Base-by-base conservation (phyloP, 2,888 invertebrate species). In the Epinotia bilunana region DNA sequence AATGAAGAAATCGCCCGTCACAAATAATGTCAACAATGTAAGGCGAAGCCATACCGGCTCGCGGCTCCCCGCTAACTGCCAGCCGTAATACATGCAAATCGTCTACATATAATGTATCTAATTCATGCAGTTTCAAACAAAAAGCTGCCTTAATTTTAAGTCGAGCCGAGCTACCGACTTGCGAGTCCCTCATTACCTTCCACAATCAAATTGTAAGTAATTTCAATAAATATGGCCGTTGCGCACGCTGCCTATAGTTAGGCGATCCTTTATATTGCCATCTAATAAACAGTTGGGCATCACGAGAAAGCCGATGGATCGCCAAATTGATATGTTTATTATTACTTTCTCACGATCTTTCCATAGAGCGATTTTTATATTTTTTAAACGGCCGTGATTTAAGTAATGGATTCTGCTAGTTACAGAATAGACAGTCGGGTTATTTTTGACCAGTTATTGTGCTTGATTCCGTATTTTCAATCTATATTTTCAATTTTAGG, bases 201-300 rank as follows among this genome's bases (percentile, higher is more conserved):
- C 85, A 91, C 92, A 93, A 91, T 92, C 92, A 93, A 92, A 93
- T 90, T 90, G 90, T 90, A 87, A 93, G 93, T 92, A 93, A 94
- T 94, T 93, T 92, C 91, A 93, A 91, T 92, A 93, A 94, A 92
- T 92, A 93, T 89, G 90, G 91, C 85, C 85, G 85, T 81, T 82
- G 86, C 79, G 81, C 83, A 79, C 84, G 80, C 82, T 78, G 79
- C 84, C 84, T 88, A 87, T 89, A 87, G 88, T 89, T 90, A 89
- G 84, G 82, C 85, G 83, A 82, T 86, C 89, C 89, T 90, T 90
- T 92, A 90, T 90, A 90, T 90, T 84, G 86, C 86, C 87, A 84
- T 89, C 91, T 94, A 93, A 94, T 93, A 91, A 88, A 93, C 90
- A 90, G 93, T 92, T 91, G 84, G 85, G 85, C 80, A 89, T 92